Conservation (phyloP, 2,888 invertebrate species). For the Spilarctia lutea region DNA sequence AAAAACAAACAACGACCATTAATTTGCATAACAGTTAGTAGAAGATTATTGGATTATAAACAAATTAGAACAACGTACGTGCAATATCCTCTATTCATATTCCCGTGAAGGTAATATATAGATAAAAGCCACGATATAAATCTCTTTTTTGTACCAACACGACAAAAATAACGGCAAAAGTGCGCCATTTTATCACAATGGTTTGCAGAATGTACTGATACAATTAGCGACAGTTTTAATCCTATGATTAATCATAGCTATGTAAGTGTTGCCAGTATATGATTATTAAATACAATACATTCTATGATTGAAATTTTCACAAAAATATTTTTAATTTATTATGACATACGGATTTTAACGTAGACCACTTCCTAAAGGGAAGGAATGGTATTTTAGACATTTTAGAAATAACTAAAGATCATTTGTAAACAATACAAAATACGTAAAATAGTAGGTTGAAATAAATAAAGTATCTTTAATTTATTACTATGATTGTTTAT, state of each 20-base stretch:
- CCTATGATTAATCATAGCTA: background rate
- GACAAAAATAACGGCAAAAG: slow-evolving; percentile 36
- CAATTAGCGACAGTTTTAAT: slow-evolving; percentile 4
- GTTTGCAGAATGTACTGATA: slow-evolving; percentile 33
- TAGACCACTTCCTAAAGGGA: too few species aligned
- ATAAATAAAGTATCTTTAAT: too few species aligned
- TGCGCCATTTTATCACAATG: slow-evolving; percentile 36
- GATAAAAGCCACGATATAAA: slow-evolving; percentile 19
- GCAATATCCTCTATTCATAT: slow-evolving; percentile 10
- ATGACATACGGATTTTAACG: too few species aligned
- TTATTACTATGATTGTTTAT: too few species aligned
- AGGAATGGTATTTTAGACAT: too few species aligned
- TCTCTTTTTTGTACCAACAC: slow-evolving; percentile 11
- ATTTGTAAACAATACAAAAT: too few species aligned
- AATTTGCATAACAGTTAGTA: background rate
- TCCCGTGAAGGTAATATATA: slow-evolving; percentile 31
- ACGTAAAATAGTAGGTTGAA: too few species aligned
- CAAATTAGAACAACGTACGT: slow-evolving; percentile 19
- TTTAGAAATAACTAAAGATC: too few species aligned
- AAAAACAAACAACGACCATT: background rate
- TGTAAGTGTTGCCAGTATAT: slow-evolving; percentile 1
- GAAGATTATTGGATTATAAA: background rate
- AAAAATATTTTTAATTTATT: too few species aligned
- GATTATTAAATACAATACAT: background rate
- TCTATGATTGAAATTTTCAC: too few species aligned